Evolutionary conservation across 2,888 invertebrate species (phyloP), one percentile per base, ranked within the genome.

Genomic region (Acrobasis suavella): DNA sequence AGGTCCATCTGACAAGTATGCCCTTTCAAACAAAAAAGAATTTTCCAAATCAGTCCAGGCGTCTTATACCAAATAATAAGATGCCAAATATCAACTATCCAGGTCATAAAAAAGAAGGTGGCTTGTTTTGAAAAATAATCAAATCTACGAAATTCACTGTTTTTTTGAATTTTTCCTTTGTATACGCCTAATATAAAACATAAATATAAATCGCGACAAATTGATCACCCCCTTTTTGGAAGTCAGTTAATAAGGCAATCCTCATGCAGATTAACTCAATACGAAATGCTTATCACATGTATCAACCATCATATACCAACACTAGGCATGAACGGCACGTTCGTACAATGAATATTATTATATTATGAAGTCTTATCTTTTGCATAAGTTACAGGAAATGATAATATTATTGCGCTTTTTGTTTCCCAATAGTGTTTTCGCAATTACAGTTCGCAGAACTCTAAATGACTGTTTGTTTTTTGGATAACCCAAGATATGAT

Each of bases 401-500:
- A 59, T 66, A 62, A 15, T 22, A 52, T 17, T 63, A 65, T 63
- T 50, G 63, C 60, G 63, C 58, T 66, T 65, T 71, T 63, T 51
- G 63, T 65, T 71, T 69, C 66, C 68, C 65, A 64, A 51, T 64
- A 46, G 71, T 64, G 72, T 72, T 72, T 67, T 65, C 65, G 70
- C 70, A 71, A 70, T 32, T 32, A 32, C 65, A 73, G 74, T 76
- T 80, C 77, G 72, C 72, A 69, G 76, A 73, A 76, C 73, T 68
- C 67, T 37, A 70, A 77, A 78, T 80, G 76, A 65, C 46, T 46
- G 14, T 46, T 46, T 46, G n/a, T 46, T 42, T 46, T 14, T 22
- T 59, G 49, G 49, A 49, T 50, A 22, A 17, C 32, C 15, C 42
- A 5, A 10, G 16, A 22, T 15, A 46, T 46, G 58, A 58, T 16